Conservation (phyloP, 1,140 invertebrate genomes). For the Ips nitidus region DNA sequence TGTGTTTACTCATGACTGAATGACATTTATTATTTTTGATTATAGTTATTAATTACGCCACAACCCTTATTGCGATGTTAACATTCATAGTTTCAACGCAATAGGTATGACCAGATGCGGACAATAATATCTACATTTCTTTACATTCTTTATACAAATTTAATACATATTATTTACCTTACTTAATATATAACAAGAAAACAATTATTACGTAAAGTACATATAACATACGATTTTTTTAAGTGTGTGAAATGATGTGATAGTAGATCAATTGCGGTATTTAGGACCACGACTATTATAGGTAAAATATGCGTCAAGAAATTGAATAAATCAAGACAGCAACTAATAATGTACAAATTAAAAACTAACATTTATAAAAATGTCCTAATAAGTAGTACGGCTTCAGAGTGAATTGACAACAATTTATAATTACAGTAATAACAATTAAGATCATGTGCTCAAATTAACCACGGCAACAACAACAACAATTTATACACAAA, state of each 20-base stretch:
- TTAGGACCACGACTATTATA: neutral
- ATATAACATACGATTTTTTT: neutral
- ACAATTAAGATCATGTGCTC: neutral
- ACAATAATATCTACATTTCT: neutral
- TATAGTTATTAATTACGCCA: too few relatives aligned
- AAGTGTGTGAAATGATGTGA: neutral
- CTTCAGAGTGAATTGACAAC: too few relatives aligned
- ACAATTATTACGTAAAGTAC: neutral
- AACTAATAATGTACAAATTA: neutral
- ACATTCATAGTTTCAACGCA: too few relatives aligned
- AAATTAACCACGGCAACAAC: neutral
- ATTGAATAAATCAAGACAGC: neutral
- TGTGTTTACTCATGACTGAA: too few relatives aligned
- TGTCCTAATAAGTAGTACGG: too few relatives aligned
- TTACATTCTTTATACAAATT: constrained; percentile 7
- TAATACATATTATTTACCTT: constrained; percentile 1
- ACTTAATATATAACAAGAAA: neutral
- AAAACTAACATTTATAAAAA: neutral
- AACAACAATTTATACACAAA: neutral
- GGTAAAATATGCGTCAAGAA: neutral
- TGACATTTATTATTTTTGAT: too few relatives aligned
- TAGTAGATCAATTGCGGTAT: neutral
- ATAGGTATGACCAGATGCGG: too few relatives aligned
- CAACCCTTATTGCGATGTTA: too few relatives aligned
- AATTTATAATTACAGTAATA: too few relatives aligned